Evolutionary conservation across 1,140 invertebrate genomes (phyloP), one percentile per base, ranked within the genome.

Genomic region (Papilio machaon): DNA sequence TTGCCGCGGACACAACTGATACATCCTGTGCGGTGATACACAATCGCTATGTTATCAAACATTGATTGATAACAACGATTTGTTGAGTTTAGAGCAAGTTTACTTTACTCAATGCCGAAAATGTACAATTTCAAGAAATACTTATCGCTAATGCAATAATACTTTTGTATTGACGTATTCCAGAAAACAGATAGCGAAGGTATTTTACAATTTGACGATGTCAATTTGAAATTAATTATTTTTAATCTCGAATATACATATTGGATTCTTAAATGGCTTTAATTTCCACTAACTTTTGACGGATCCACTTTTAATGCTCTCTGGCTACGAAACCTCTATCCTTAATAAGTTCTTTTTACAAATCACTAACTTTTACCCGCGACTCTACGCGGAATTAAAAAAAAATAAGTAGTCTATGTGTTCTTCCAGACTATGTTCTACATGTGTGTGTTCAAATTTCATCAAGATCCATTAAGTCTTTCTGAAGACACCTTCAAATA

Each of bases 91-190:
- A 58, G 17, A 23, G 11, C 19, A 10, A 38, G 64, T 70, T 70
- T 70, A 15, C 64, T 70, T 70, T 70, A 15, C n/a, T 5, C 30
- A 15, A 38, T 8, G 30, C 64, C 64, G 64, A 70, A 70, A 70
- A 70, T 70, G 35, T 35, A 70, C 30, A 35, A 70, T 70, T 35
- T 70, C 64, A 35, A 70, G 64, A 13, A 70, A 35, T 13, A 10
- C 10, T 70, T 70, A 70, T 35, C 64, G 64, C 64, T 7, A 70
- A 70, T 70, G 30, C 64, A 70, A 70, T 70, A 38, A 17, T 54
- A 70, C 9, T 35, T 64, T 30, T 30, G 23, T 64, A 64, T 64
- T 6, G 23, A 30, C 9, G 7, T 64, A 64, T 64, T 38, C 30
- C 30, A 5, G 8, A 64, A 67, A 67, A 30, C 23, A 13, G 64